A percentile compares a stretch with the other conserved stretches of the same genome.
These are phyloP conservation scores for Nibea coibor DNA, from an alignment of 2,113 vertebrate species.

Conservation along the genomic window DNA sequence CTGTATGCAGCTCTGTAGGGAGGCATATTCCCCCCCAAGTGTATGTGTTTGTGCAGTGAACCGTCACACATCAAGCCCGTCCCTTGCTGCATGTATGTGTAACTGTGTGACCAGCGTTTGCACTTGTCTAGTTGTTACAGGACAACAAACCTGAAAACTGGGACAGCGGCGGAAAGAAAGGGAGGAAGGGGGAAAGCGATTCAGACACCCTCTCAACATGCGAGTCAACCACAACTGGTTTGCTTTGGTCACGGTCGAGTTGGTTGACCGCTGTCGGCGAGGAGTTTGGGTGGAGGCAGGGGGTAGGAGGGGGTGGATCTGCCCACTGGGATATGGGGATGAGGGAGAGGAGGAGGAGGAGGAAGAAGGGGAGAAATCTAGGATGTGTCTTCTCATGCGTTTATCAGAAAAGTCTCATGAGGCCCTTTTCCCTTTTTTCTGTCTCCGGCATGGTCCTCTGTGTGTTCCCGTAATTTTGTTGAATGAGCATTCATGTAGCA, in stretches of 20 bases:
- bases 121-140: constrained; percentile 81
- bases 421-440: constrained; percentile 25
- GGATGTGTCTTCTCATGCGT: constrained; percentile 76
- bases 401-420: constrained; percentile 67
- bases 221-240: constrained; percentile 82
- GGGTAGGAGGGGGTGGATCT: neutral
- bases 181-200: constrained; percentile 44
- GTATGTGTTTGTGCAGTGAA: constrained; percentile 72
- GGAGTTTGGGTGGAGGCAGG: constrained; percentile 34
- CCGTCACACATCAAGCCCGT: constrained; percentile 67
- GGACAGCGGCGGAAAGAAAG: constrained; percentile 66
- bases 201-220: constrained; percentile 77
- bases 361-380: constrained; percentile 55
- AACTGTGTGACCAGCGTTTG: constrained; percentile 74
- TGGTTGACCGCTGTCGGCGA: constrained; percentile 70
- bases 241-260: constrained; percentile 81
- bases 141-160: constrained; percentile 81
- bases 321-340: constrained; percentile 58
- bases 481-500: constrained; percentile 17
- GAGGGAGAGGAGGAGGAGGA: constrained; percentile 5
- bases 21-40: constrained; percentile 60
- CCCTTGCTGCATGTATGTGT: constrained; percentile 51
- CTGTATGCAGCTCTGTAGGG: constrained; percentile 53
- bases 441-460: constrained; percentile 34
- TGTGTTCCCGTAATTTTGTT: constrained; percentile 22